Evolutionary conservation across 1,140 invertebrate genomes (phyloP).

Genomic region (Sarcophaga bullata): DNA sequence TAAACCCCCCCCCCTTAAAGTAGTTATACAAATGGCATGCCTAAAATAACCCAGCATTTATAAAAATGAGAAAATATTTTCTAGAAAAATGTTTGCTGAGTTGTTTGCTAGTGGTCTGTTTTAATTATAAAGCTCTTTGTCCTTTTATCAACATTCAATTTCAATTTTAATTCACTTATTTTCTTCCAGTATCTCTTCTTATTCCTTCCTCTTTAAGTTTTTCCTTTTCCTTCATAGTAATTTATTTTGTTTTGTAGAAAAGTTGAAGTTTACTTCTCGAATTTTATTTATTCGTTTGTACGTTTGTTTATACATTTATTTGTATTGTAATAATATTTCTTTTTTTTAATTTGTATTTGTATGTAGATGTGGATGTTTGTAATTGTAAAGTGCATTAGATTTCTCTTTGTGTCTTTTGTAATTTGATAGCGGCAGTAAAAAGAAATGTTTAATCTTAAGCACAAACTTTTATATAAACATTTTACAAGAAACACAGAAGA

Average conservation of each 20-base stretch:
- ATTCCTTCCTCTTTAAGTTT: too few species aligned
- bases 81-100: too few species aligned
- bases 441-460: background rate
- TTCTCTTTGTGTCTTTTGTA: background rate
- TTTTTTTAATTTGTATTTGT: too few species aligned
- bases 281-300: background rate
- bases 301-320: too few species aligned
- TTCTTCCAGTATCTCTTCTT: background rate
- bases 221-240: background rate
- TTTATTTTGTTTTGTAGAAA: background rate
- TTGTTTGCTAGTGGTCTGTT: too few species aligned
- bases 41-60: too few species aligned
- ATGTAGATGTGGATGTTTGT: background rate
- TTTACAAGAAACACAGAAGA: too few species aligned
- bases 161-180: background rate
- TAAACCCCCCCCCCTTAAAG: too few species aligned
- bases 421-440: background rate
- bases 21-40: too few species aligned
- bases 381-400: slow-evolving; percentile 4
- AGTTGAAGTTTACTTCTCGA: background rate
- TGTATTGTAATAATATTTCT: too few species aligned
- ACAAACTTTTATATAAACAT: background rate
- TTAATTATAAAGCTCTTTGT: too few species aligned
- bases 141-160: background rate
- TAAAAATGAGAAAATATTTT: too few species aligned